Evolutionary conservation across 2,113 vertebrate species (phyloP).

Genomic region (Anhinga anhinga): DNA sequence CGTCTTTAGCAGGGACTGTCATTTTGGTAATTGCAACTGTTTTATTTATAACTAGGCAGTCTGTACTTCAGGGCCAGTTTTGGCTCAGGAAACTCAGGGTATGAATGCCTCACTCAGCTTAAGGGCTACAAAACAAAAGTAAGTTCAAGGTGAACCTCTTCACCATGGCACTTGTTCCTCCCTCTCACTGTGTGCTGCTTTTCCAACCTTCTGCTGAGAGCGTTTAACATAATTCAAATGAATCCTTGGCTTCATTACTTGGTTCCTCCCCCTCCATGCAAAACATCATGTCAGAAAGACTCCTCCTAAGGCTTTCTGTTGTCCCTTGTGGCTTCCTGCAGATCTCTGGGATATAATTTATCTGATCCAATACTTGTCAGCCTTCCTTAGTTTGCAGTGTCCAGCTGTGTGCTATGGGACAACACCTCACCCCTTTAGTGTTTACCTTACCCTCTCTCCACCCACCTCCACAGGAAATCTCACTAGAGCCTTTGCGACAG

Average conservation of each 20-base stretch:
- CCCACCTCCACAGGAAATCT: constrained; percentile 1
- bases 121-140: background rate
- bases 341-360: background rate
- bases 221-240: background rate
- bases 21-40: background rate
- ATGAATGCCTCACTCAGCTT: background rate
- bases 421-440: background rate
- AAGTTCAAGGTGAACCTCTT: background rate
- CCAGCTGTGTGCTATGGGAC: constrained; percentile 6
- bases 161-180: background rate
- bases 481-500: background rate
- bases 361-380: background rate
- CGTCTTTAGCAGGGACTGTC: background rate
- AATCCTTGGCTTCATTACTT: background rate
- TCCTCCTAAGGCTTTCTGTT: background rate
- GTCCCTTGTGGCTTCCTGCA: constrained; percentile 3
- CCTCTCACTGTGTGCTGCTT: background rate
- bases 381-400: background rate
- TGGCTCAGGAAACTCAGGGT: background rate
- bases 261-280: background rate
- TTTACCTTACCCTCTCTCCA: constrained; percentile 6
- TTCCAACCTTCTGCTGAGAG: background rate
- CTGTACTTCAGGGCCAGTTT: background rate
- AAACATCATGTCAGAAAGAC: background rate
- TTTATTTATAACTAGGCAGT: background rate